Evolutionary conservation across 2,113 vertebrate genomes (phyloP).

Genomic region (Festucalex cinctus): DNA sequence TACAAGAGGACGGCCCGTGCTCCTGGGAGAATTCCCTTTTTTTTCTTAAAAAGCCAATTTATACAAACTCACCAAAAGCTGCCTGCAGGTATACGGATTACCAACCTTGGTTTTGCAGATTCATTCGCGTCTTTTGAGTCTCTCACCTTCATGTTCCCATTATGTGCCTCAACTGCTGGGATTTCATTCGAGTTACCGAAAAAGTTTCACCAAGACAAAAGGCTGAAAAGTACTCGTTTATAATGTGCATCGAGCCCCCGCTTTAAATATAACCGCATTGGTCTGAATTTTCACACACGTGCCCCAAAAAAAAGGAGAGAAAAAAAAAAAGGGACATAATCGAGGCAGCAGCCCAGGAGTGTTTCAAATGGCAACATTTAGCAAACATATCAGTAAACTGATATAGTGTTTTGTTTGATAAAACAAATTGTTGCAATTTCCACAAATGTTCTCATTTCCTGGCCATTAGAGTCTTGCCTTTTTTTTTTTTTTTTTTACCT

Average conservation of each 20-base stretch:
- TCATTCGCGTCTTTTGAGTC: not conserved
- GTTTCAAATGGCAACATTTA: not conserved
- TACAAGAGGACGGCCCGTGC: conserved; percentile 19
- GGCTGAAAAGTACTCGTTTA: not conserved
- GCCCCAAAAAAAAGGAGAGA: not conserved
- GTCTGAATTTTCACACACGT: not conserved
- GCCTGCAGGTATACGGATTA: not conserved
- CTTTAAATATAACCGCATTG: not conserved
- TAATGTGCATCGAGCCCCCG: not conserved
- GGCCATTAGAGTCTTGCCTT: not conserved
- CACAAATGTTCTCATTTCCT: not conserved
- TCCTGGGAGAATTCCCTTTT: conserved; percentile 22
- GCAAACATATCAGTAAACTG: not conserved
- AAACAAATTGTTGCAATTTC: not conserved
- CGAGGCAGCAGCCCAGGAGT: not conserved
- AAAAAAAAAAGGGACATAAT: not conserved
- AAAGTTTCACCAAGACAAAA: not conserved
- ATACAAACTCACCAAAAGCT: conserved; percentile 4
- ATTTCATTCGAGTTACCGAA: not conserved
- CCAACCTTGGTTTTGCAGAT: not conserved
- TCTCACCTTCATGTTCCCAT: no score
- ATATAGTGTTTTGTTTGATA: not conserved
- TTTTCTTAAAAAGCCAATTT: conserved; percentile 3
- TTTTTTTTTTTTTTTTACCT: not conserved
- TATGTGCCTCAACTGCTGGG: not conserved